Conservation (phyloP, 2,797 vertebrate genomes). For the Sebastes vulpes region DNA sequence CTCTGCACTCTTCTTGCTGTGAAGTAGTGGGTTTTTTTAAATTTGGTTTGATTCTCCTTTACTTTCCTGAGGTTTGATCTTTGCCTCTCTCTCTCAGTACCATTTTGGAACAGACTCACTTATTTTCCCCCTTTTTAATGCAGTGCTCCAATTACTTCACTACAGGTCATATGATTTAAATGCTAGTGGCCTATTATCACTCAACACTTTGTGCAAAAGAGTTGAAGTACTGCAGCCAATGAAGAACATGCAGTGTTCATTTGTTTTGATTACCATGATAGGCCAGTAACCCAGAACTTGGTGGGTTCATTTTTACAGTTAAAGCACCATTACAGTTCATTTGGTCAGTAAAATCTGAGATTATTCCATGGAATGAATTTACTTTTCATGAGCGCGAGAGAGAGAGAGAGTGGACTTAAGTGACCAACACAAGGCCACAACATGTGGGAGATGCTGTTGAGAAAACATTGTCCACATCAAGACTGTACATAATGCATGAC, state of each 20-base stretch:
- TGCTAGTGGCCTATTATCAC: background rate
- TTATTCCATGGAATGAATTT: background rate
- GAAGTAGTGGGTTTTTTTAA: background rate
- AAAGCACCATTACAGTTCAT: background rate
- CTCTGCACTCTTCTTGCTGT: background rate
- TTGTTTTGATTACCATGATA: background rate
- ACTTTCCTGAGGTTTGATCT: background rate
- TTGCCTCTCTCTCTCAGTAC: background rate
- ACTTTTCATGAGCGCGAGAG: background rate
- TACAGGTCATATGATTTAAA: background rate
- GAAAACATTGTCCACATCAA: background rate
- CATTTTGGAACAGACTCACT: background rate
- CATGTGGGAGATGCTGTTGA: background rate
- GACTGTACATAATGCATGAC: background rate
- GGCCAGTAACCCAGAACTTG: background rate
- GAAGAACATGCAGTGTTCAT: background rate
- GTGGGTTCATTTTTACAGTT: background rate
- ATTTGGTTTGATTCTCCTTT: background rate
- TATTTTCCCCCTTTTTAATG: background rate
- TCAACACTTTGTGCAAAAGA: background rate
- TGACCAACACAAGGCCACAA: background rate
- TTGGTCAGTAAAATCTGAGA: background rate
- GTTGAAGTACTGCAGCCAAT: background rate
- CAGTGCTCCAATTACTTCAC: background rate
- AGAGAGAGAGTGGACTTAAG: no score